Percentiles rank a stretch among this genome's conserved stretches.
Conservation (phyloP, 1,140 invertebrate species). For the Ridgeia piscesae region DNA sequence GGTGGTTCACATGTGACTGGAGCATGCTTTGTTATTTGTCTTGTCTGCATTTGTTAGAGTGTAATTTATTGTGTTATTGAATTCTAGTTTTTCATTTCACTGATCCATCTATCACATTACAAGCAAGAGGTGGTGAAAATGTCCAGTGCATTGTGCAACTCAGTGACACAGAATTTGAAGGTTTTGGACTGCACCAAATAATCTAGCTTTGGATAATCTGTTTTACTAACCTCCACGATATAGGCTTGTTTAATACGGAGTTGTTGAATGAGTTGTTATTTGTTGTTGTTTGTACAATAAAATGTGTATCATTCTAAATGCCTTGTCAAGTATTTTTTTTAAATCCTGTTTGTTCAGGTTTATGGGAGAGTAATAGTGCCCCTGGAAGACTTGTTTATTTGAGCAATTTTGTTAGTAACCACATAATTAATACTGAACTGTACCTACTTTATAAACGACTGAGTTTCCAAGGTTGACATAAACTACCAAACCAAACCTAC, state of each 20-base stretch:
- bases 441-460: too few species aligned
- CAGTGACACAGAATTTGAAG: neutral
- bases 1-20: neutral
- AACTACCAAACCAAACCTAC: too few species aligned
- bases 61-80: neutral
- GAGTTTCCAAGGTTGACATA: too few species aligned
- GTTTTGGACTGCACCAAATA: neutral
- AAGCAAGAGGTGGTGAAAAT: neutral
- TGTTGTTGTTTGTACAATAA: neutral
- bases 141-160: neutral
- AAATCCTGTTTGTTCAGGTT: neutral
- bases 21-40: neutral
- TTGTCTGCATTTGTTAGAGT: neutral
- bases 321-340: neutral
- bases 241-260: neutral
- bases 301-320: neutral
- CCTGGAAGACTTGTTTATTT: too few species aligned
- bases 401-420: too few species aligned
- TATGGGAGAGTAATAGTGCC: too few species aligned
- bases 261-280: neutral
- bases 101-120: neutral
- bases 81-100: neutral
- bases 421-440: too few species aligned
- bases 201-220: neutral
- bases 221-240: neutral